Percentiles rank a stretch among this genome's conserved stretches.
phyloP scores from a whole-genome alignment of 2,113 vertebrate species.

The Hyla sarda region DNA sequence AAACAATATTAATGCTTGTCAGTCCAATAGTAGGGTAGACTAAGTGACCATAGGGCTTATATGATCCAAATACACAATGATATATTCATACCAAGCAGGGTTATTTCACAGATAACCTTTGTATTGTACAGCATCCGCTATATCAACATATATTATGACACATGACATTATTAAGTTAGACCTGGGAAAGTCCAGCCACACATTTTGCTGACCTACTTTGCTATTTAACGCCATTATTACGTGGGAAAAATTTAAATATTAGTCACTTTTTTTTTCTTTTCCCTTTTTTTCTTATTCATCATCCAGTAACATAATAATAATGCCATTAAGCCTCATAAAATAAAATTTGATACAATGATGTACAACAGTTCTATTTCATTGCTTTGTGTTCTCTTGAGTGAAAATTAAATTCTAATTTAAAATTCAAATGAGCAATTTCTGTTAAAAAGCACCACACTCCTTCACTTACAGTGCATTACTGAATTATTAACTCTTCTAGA shows the following conservation, averaged over 20 bases:
- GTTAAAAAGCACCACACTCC: not conserved
- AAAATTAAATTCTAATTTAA: conserved; percentile 13
- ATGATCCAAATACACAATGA: too few species aligned
- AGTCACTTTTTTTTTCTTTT: not conserved
- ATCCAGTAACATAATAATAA: conserved; percentile 13
- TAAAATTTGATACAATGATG: conserved; percentile 11
- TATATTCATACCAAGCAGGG: too few species aligned
- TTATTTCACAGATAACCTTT: too few species aligned
- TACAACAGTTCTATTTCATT: not conserved
- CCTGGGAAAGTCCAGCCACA: not conserved
- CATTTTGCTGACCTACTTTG: not conserved
- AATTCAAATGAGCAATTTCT: conserved; percentile 21
- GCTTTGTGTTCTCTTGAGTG: conserved; percentile 17
- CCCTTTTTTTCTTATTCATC: not conserved
- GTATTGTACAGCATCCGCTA: too few species aligned
- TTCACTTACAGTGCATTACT: conserved; percentile 4
- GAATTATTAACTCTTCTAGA: conserved; percentile 8
- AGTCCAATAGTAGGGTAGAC: not conserved
- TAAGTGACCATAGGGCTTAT: not conserved
- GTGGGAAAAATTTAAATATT: not conserved
- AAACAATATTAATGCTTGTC: too few species aligned
- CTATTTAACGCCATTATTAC: too few species aligned
- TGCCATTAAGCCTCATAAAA: not conserved
- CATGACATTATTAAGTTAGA: not conserved
- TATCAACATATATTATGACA: too few species aligned